These are phyloP conservation scores for Blera fallax DNA, from an alignment of 2,888 invertebrate species.

Conservation along the genomic window DNA sequence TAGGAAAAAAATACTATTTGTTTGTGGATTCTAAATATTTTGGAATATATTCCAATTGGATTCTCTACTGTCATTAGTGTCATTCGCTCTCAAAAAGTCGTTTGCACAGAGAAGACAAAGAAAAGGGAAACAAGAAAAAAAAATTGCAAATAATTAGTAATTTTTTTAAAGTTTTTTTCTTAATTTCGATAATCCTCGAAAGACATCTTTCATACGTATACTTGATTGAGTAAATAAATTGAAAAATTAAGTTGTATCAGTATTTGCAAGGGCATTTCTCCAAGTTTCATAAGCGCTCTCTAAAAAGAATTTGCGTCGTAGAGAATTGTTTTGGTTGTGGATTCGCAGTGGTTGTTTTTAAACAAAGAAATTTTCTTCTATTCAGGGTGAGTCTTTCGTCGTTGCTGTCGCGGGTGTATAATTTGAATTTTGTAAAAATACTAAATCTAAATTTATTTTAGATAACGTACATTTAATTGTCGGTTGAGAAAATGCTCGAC, in stretches of 20 bases:
- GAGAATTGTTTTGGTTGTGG: constrained; percentile 72
- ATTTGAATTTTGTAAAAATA: neutral
- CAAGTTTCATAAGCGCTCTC: constrained; percentile 62
- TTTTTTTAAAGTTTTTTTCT: constrained; percentile 35
- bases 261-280: constrained; percentile 8
- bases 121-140: constrained; percentile 58
- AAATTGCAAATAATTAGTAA: constrained; percentile 66
- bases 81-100: constrained; percentile 57
- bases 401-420: neutral
- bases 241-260: constrained; percentile 19
- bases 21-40: constrained; percentile 38
- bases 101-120: constrained; percentile 68
- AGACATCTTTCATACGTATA: neutral
- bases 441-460: constrained; percentile 16
- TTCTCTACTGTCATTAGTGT: constrained; percentile 50
- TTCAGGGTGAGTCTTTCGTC: constrained; percentile 60
- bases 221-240: neutral
- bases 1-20: neutral
- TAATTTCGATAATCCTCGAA: constrained; percentile 27
- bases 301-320: constrained; percentile 66
- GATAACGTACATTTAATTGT: constrained; percentile 30
- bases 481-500: constrained; percentile 89
- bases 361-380: constrained; percentile 69
- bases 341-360: constrained; percentile 72
- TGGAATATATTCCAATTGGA: constrained; percentile 28